Base-by-base conservation (phyloP, 2,888 invertebrate genomes). In the Pandemis corylana region DNA sequence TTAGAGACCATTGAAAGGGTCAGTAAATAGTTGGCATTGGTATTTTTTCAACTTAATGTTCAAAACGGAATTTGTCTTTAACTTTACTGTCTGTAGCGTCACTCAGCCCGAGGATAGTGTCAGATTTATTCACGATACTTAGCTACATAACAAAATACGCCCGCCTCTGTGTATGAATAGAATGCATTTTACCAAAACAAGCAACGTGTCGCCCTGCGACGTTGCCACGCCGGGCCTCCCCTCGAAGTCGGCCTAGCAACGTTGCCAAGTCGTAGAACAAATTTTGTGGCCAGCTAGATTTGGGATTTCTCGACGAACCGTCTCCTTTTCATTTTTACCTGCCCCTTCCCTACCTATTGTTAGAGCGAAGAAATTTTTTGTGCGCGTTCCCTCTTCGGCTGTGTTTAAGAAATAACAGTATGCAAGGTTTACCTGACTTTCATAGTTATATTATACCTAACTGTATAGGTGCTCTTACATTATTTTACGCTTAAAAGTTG, bases 251-350 rank as follows among this genome's bases (percentile, higher is more conserved):
- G 82, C 82, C 82, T 73, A 80, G 90, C 90, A 87, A 82, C 89
- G 91, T 90, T 90, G 91, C 91, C 91, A 88, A 87, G 85, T 86
- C 84, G 85, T 79, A 74, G 77, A 78, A 80, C 63, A 71, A 73
- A 80, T 79, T 84, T 81, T 77, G 81, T 83, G 82, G 81, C 85
- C 83, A 79, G 85, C 46, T 86, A 86, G 87, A 85, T 83, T 83
- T 83, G 82, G 83, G 83, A 84, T 83, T 83, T 78, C 68, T 72
- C 78, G 78, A 74, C 71, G 28, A 59, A 59, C 59, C 59, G 59
- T 59, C 59, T 28, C 76, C 78, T 80, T 83, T 85, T 84, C 82
- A 82, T 87, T 87, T 87, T 85, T 91, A 90, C 90, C 90, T 91
- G 90, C 86, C 78, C 46, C 7, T 77, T 65, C 78, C 65, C 7